Base-by-base conservation (phyloP, 1,140 invertebrate species). In the Dendroctonus valens region DNA sequence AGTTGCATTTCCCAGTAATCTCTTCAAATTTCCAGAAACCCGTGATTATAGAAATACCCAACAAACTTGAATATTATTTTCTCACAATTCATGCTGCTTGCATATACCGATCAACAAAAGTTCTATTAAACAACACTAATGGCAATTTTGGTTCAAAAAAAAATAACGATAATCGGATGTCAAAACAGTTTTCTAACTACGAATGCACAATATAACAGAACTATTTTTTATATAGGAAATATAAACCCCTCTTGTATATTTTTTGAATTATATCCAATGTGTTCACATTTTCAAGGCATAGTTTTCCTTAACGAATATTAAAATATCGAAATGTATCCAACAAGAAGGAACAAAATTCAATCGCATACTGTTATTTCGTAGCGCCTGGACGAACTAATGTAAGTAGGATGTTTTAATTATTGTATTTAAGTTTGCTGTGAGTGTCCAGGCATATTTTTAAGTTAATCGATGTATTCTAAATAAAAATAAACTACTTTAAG, bases 391-490 rank as follows among this genome's bases (percentile, higher is more conserved):
- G 55, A 62, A 70, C 62, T 70, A 71, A 65, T 71, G 61, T 69
- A 72, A 71, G 65, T 75, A 71, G 67, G 54, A 67, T 72, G 70
- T 71, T 73, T 73, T 72, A 69, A 67, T 66, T 59, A 59, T 59
- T 73, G 68, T 73, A 72, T 69, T 70, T 75, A 69, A 74, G 69
- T 75, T 73, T 72, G 73, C 72, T 73, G 72, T 75, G 72, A 75
- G 59, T 54, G 72, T 70, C 74, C 74, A 72, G 74, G 74, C 68
- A 15, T 71, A 72, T 69, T 72, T 54, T 74, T 75, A 73, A 75
- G 74, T 75, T 72, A 74, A 65, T 75, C 66, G 72, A 73, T 75
- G 73, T 75, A 75, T 72, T 75, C 72, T 73, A 65, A 73, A 73
- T 72, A 70, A 69, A 71, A 73, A 70, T 73, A 73, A 73, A 72